phyloP scores from a whole-genome alignment of 2,113 vertebrate genomes.

The Tauraco erythrolophus region DNA sequence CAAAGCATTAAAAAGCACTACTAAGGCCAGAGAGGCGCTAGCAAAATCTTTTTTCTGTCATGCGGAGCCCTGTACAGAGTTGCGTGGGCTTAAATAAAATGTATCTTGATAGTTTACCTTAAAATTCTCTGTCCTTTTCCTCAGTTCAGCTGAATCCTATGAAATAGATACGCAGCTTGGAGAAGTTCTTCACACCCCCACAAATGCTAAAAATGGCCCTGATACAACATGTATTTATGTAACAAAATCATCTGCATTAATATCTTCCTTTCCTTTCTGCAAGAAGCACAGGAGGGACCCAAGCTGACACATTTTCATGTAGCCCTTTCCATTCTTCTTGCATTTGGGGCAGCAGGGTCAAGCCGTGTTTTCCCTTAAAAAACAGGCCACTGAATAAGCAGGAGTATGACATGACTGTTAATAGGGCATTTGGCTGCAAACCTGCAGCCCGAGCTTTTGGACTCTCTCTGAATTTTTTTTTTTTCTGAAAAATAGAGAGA shows the following conservation, averaged over 20 bases:
- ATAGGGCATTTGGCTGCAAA: not conserved
- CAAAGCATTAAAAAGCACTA: slow-evolving; percentile 18
- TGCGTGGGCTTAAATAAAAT: slow-evolving; percentile 56
- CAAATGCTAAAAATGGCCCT: slow-evolving; percentile 75
- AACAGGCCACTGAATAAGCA: not conserved
- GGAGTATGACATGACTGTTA: not conserved
- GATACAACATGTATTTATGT: slow-evolving; percentile 77
- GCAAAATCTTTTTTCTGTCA: slow-evolving; percentile 19
- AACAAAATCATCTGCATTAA: slow-evolving; percentile 74
- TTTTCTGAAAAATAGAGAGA: no score
- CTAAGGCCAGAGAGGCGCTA: slow-evolving; percentile 25
- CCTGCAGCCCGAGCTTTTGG: not conserved
- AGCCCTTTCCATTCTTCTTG: slow-evolving; percentile 26
- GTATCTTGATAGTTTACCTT: slow-evolving; percentile 69
- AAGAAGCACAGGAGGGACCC: slow-evolving; percentile 48
- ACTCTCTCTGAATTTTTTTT: not conserved
- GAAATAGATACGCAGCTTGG: slow-evolving; percentile 71
- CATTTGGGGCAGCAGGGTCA: not conserved
- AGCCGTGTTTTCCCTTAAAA: not conserved
- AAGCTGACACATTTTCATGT: slow-evolving; percentile 53
- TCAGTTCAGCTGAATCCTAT: slow-evolving; percentile 68
- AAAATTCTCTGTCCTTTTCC: slow-evolving; percentile 69
- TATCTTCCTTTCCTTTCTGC: slow-evolving; percentile 60
- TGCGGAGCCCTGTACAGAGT: not conserved
- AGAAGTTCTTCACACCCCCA: slow-evolving; percentile 75